These are phyloP conservation scores for Pteruthius melanotis DNA, from an alignment of 2,113 vertebrate genomes.

Conservation along the genomic window DNA sequence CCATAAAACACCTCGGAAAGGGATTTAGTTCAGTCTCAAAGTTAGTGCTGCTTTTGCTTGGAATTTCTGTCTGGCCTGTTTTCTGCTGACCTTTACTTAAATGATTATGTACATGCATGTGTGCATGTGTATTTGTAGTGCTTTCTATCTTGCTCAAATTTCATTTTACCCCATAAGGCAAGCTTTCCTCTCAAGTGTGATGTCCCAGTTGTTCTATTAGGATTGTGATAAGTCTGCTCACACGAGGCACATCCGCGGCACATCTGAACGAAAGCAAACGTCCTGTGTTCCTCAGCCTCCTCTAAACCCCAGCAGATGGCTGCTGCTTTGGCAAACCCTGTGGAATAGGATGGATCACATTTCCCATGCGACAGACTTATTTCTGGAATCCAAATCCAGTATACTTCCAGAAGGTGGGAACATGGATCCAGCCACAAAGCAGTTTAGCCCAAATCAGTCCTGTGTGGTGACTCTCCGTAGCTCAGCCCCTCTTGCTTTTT, in stretches of 20 bases:
- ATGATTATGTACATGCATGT: neutral
- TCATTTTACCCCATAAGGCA: neutral
- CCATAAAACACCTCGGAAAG: neutral
- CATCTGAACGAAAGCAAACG: conserved; percentile 46
- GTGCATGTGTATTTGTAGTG: neutral
- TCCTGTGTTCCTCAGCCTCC: conserved; percentile 51
- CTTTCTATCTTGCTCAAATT: neutral
- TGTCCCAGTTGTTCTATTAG: conserved; percentile 7
- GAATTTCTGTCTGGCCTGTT: neutral
- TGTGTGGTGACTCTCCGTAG: accelerated
- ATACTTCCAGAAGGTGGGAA: neutral
- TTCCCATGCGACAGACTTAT: conserved; percentile 44
- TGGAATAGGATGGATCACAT: neutral
- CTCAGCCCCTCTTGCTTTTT: neutral
- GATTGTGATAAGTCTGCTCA: neutral
- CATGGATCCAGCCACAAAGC: neutral
- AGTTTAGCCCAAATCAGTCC: neutral
- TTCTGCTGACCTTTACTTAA: conserved; percentile 2
- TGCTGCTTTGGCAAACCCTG: conserved; percentile 40
- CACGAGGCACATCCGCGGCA: neutral
- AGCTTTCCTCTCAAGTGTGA: neutral
- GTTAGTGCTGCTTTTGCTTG: neutral
- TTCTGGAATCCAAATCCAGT: conserved; percentile 21
- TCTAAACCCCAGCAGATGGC: conserved; percentile 48
- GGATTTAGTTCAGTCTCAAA: neutral